Conservation (phyloP, 2,113 vertebrate species). For the Scophthalmus maximus region DNA sequence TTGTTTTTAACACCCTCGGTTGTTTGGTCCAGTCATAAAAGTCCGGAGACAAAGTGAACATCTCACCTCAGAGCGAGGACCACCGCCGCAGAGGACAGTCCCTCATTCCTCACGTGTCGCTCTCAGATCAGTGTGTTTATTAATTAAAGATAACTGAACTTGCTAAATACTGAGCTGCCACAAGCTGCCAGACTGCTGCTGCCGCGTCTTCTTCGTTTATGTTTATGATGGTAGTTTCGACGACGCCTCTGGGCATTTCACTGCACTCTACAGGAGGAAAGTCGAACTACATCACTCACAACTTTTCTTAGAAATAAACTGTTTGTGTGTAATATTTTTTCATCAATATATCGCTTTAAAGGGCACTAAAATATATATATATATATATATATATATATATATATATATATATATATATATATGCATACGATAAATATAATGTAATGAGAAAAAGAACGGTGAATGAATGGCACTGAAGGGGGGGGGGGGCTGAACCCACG, state of each 20-base stretch:
- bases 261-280: neutral
- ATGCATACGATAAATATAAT: too few species aligned
- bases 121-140: neutral
- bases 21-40: neutral
- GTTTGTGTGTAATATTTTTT: too few species aligned
- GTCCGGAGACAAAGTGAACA: neutral
- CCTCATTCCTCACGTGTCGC: neutral
- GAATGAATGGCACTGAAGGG: too few species aligned
- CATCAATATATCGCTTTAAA: too few species aligned
- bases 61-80: slow-evolving; percentile 31
- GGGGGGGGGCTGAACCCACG: neutral
- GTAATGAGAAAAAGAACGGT: too few species aligned
- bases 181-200: neutral
- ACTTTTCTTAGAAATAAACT: neutral
- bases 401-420: too few species aligned
- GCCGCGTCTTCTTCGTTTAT: neutral
- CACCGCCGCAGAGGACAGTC: neutral
- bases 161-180: neutral
- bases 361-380: too few species aligned
- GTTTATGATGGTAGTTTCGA: neutral
- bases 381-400: too few species aligned
- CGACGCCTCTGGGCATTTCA: neutral
- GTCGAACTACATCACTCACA: neutral
- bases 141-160: neutral
- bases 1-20: neutral